Evolutionary conservation across 2,113 vertebrate genomes (phyloP).

Genomic region (Cryptomyrus ogoouensis): DNA sequence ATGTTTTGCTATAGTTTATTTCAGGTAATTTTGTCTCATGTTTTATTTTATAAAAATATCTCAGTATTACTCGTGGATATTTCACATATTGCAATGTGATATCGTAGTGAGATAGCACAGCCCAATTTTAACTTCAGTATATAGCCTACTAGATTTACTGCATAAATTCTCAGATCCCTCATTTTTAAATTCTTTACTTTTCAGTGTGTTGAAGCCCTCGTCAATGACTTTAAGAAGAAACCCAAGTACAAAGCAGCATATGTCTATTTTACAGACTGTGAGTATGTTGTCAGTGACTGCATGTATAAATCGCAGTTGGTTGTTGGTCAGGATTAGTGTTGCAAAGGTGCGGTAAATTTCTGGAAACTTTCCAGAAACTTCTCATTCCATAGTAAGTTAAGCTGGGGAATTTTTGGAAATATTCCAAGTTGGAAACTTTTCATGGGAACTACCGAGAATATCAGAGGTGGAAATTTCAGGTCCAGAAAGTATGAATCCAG

Average conservation of each 20-base stretch:
- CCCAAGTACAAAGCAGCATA: slow-evolving; percentile 89
- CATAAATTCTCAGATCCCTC: not conserved
- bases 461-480: no score
- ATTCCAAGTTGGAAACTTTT: not conserved
- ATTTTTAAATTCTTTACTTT: not conserved
- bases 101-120: not conserved
- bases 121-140: not conserved
- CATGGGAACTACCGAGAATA: not conserved
- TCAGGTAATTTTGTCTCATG: not conserved
- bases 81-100: not conserved
- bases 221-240: slow-evolving; percentile 80
- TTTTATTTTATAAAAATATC: not conserved
- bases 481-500: no score
- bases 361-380: not conserved
- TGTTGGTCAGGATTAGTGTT: not conserved
- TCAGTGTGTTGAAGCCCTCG: slow-evolving; percentile 84
- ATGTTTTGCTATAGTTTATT: not conserved
- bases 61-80: not conserved
- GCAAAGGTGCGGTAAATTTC: not conserved
- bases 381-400: not conserved
- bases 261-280: slow-evolving; percentile 95
- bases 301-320: not conserved
- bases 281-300: slow-evolving; percentile 51
- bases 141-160: not conserved
- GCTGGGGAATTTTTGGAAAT: not conserved